Base-by-base conservation (phyloP, 2,888 invertebrate species). In the Eudemis profundana region DNA sequence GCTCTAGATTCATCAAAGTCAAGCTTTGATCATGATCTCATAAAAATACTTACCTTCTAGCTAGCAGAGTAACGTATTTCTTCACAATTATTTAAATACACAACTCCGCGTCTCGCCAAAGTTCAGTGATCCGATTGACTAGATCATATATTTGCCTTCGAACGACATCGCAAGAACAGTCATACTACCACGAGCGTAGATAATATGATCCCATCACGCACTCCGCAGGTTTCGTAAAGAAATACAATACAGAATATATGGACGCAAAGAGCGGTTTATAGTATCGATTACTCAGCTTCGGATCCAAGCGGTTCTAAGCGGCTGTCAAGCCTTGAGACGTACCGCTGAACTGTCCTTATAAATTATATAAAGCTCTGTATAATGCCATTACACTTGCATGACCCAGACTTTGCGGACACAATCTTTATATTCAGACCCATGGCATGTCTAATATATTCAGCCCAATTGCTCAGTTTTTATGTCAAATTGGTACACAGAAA, bases 291-390 rank as follows among this genome's bases (percentile, higher is more conserved):
- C 70, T 42, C 61, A 61, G 69, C 66, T 77, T 76, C 77, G 75
- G 72, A 77, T 79, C 76, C 51, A 62, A 78, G 77, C 78, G 74
- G 82, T 79, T 81, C 57, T 59, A 73, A 72, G 77, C 75, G 70
- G 74, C 67, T 56, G 68, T 63, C 70, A 68, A 70, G 62, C 69
- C 73, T 70, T 70, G 70, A 40, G 54, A 46, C 61, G 36, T n/a
- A n/a, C 27, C 17, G 17, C 33, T 61, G 12, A 42, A 17, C 44
- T 44, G 50, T 21, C 12, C 29, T 33, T 61, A 50, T 61, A 61
- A 14, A 61, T 23, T 59, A 40, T 21, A 15, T 50, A 51, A 61
- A 8, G 14, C 38, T 23, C 50, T 38, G n/a, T 40, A 14, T 38
- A 40, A 27, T 54, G n/a, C 7, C 33, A 33, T 36, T 36, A 50